phyloP scores from a whole-genome alignment of 2,113 vertebrate species.

The Pavo muticus region DNA sequence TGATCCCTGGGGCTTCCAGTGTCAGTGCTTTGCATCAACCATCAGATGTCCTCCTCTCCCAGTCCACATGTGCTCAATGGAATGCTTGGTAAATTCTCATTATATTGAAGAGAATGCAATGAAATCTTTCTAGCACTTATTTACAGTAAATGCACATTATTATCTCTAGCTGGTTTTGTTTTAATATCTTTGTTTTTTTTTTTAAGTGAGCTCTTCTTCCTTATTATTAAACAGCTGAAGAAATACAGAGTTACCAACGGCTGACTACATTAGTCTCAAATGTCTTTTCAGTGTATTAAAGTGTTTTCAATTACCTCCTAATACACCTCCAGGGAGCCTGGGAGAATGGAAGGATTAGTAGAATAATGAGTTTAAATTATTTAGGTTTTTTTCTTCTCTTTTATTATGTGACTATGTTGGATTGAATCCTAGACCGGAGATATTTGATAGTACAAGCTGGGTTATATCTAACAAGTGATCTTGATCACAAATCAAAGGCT shows the following conservation, averaged over 20 bases:
- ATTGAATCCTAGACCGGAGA: conserved; percentile 71
- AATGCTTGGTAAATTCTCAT: background rate
- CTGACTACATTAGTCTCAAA: conserved; percentile 60
- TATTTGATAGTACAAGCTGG: conserved; percentile 56
- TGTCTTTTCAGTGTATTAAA: conserved; percentile 71
- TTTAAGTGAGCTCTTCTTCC: background rate
- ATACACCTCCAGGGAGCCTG: conserved; percentile 77
- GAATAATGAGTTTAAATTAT: conserved; percentile 82
- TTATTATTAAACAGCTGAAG: conserved; percentile 39
- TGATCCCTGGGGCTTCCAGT: background rate
- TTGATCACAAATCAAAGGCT: conserved; percentile 59
- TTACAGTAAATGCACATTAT: background rate
- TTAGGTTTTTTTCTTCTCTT: background rate
- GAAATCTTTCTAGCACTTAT: background rate
- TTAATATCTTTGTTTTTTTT: background rate
- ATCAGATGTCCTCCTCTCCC: background rate
- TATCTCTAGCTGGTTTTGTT: background rate
- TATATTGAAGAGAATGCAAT: background rate
- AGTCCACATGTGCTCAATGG: background rate
- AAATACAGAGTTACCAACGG: background rate
- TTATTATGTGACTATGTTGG: conserved; percentile 55
- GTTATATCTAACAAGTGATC: conserved; percentile 67
- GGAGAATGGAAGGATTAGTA: conserved; percentile 76
- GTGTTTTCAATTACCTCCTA: conserved; percentile 80
- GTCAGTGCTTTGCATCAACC: background rate